These are phyloP conservation scores for Gambelia wislizenii DNA, from an alignment of 2,797 vertebrate species.

Conservation along the genomic window DNA sequence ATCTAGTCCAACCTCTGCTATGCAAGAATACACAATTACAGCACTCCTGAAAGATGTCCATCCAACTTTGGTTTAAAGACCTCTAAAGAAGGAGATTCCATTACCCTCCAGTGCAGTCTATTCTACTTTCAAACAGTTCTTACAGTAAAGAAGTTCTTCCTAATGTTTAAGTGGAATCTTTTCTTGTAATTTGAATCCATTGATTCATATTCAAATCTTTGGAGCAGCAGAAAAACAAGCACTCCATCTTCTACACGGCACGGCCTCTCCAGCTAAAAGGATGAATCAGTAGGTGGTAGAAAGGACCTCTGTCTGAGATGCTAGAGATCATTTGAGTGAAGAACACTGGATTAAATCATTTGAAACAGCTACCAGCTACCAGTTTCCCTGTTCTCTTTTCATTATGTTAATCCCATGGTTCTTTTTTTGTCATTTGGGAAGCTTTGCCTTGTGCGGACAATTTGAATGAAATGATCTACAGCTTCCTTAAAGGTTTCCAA, in stretches of 20 bases:
- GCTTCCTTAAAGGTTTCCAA: neutral
- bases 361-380: neutral
- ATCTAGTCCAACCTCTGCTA: too few relatives aligned
- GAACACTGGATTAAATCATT: neutral
- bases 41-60: too few relatives aligned
- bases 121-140: too few relatives aligned
- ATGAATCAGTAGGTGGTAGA: neutral
- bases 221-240: neutral
- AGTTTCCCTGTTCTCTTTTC: neutral
- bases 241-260: neutral
- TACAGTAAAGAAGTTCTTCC: too few relatives aligned
- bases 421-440: neutral
- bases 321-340: neutral
- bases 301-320: neutral
- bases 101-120: too few relatives aligned
- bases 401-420: neutral
- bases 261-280: neutral
- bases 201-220: neutral
- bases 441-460: neutral
- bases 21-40: too few relatives aligned
- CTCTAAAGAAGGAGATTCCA: too few relatives aligned
- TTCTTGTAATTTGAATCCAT: neutral
- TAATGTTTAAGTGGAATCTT: too few relatives aligned
- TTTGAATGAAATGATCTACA: neutral
- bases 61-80: too few relatives aligned